Conservation (phyloP, 1,140 invertebrate genomes). For the Elysia chlorotica region DNA sequence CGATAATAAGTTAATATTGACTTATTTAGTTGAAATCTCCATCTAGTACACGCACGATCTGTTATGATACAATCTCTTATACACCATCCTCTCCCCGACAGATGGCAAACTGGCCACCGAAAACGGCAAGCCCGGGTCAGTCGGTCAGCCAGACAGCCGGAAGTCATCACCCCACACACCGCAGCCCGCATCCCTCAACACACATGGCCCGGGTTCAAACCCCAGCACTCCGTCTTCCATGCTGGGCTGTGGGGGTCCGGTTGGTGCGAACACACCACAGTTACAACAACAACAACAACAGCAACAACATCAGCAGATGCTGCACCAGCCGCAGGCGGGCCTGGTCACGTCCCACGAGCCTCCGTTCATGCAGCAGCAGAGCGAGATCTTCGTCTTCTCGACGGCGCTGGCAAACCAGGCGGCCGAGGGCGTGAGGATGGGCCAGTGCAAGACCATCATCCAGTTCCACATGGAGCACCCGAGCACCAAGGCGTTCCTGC, state of each 20-base stretch:
- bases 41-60: not conserved
- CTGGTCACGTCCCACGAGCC: constrained; percentile 30
- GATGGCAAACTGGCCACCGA: constrained; percentile 9
- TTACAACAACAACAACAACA: too few species aligned
- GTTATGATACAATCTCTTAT: not conserved
- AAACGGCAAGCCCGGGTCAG: constrained; percentile 26
- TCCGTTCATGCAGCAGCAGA: constrained; percentile 82
- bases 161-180: constrained; percentile 19
- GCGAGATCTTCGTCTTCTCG: constrained; percentile 97
- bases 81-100: not conserved
- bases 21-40: not conserved
- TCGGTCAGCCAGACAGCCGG: constrained; percentile 26
- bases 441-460: constrained; percentile 89
- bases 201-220: too few species aligned
- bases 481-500: constrained; percentile 91
- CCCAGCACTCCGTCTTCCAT: constrained; percentile 14
- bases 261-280: too few species aligned
- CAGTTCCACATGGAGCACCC: constrained; percentile 94
- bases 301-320: too few species aligned
- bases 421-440: constrained; percentile 86
- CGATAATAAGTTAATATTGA: not conserved
- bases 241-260: too few species aligned
- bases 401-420: constrained; percentile 92
- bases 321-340: constrained; percentile 17
- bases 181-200: too few species aligned